Percentiles rank a stretch among this genome's conserved stretches.
Evolutionary conservation across 2,797 vertebrate genomes (phyloP).

Genomic region (Gymnothorax reevesii): DNA sequence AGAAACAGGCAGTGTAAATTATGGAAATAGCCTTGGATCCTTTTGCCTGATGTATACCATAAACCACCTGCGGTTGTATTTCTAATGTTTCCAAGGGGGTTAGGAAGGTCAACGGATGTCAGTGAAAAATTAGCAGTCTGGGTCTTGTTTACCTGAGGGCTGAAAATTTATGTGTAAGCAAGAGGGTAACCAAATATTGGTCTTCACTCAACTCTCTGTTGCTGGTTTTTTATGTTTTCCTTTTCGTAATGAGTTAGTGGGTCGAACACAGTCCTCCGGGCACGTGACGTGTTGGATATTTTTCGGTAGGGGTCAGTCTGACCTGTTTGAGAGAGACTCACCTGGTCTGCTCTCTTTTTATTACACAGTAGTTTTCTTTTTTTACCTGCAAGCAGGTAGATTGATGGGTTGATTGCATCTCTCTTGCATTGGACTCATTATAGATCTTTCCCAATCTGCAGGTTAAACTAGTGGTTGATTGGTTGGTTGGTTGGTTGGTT

Average conservation of each 20-base stretch:
- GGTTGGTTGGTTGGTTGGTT: too few relatives aligned
- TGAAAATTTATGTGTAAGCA: neutral
- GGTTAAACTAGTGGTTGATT: too few relatives aligned
- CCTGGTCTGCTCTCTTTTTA: neutral
- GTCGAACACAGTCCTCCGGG: neutral
- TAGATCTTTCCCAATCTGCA: neutral
- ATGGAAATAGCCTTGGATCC: neutral
- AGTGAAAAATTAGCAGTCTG: neutral
- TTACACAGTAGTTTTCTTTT: neutral
- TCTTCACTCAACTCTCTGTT: neutral
- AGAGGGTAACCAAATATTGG: constrained; percentile 16
- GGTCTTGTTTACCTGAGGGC: neutral
- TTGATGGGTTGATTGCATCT: constrained; percentile 2
- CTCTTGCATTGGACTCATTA: neutral
- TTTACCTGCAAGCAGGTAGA: neutral
- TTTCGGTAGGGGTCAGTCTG: neutral
- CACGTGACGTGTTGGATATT: constrained; percentile 17
- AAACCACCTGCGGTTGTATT: neutral
- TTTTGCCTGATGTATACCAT: neutral
- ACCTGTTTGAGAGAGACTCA: constrained; percentile 5
- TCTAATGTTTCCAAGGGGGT: neutral
- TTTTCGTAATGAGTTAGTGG: neutral
- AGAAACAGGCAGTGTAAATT: constrained; percentile 5
- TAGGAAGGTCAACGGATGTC: neutral
- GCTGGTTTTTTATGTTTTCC: neutral